Evolutionary conservation across 2,797 vertebrate genomes (phyloP).

Genomic region (Cetoscarus ocellatus): DNA sequence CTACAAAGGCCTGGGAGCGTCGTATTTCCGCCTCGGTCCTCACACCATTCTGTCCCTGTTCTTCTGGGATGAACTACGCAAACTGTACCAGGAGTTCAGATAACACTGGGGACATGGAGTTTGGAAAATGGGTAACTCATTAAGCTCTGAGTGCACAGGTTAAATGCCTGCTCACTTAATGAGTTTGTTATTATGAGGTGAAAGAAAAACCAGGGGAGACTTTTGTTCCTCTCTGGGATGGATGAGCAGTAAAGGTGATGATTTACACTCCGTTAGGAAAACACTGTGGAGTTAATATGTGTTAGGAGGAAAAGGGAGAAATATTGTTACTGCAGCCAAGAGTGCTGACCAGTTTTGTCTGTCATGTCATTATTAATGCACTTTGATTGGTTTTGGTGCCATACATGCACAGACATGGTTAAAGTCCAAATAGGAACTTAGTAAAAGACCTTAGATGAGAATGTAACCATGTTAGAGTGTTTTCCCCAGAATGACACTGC

Average conservation of each 20-base stretch:
- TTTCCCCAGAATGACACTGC: no score
- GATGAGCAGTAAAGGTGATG: conserved; percentile 26
- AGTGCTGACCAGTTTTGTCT: not conserved
- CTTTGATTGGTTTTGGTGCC: not conserved
- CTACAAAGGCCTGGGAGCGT: conserved; percentile 88
- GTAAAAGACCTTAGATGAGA: not conserved
- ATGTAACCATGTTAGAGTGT: no score
- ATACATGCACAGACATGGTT: not conserved
- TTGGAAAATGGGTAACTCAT: conserved; percentile 54
- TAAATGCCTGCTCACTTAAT: conserved; percentile 44
- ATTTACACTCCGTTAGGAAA: conserved; percentile 49
- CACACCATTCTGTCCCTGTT: conserved; percentile 88
- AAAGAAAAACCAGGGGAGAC: conserved; percentile 27
- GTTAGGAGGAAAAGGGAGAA: not conserved
- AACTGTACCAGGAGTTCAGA: conserved; percentile 68
- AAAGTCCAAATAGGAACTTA: not conserved
- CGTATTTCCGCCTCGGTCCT: conserved; percentile 87
- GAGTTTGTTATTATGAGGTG: conserved; percentile 27
- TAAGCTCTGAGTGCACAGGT: conserved; percentile 39
- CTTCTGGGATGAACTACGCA: conserved; percentile 87
- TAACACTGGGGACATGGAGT: conserved; percentile 54
- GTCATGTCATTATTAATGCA: not conserved
- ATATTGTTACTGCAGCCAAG: not conserved
- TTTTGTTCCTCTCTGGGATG: conserved; percentile 4
- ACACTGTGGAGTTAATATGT: conserved; percentile 1